Evolutionary conservation across 2,797 vertebrate genomes (phyloP), one percentile per base, ranked within the genome.

Genomic region (Rhodeus uyekii): DNA sequence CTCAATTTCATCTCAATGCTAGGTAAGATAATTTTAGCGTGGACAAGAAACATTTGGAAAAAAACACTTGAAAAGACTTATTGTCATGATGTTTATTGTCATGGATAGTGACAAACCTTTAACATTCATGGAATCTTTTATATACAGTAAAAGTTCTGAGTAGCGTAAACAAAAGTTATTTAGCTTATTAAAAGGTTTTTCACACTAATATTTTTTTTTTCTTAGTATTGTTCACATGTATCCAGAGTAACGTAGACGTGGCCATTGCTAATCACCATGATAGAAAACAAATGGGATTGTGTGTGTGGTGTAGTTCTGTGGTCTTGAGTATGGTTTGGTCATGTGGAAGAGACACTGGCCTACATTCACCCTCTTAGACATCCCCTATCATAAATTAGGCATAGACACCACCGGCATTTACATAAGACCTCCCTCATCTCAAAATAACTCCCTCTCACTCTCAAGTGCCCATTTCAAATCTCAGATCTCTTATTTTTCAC

Each of bases 371-470:
- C 77, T 81, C 53, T 88, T 85, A 85, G 84, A 75, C 80, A 82
- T 87, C 71, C 60, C 18, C 78, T 55, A 7, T 90, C 84, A 91
- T 92, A 92, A 91, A 93, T 92, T 90, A 93, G 89, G 85, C 90
- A 92, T 87, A 78, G 77, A 88, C 84, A 87, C 83, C 89, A 84
- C 63, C 60, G 84, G 86, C 87, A 92, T 92, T 92, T 92, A 89
- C 89, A 92, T 93, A 92, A 92, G 90, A 76, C 82, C 67, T 67
- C 60, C 81, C 79, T 78, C 80, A 65, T 84, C 89, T 90, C 82
- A 90, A 89, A 91, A 93, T 91, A 92, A 88, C 81, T 83, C 61
- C 44, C 58, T 34, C 74, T 50, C 14, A 32, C 78, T 53, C 81
- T 48, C 81, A 83, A 84, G 76, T 81, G 76, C 80, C 67, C 84